These are phyloP conservation scores for Epizoanthus stellaris DNA, from an alignment of 92 coral and sea anemone genomes.

Conservation along the genomic window DNA sequence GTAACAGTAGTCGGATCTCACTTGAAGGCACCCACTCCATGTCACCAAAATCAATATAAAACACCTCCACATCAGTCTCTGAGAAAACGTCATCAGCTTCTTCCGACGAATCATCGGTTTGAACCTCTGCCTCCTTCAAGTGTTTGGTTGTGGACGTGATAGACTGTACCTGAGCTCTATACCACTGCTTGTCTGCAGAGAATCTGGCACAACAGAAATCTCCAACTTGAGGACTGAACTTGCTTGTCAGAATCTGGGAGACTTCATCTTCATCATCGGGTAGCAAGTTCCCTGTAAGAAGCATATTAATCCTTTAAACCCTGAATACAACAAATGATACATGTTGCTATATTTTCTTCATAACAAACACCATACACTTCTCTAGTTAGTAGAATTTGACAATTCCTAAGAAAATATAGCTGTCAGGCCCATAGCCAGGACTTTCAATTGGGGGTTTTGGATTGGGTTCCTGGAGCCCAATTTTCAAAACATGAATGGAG, in stretches of 20 bases:
- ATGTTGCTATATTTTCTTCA: too few relatives aligned
- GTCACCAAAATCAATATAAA: slow-evolving; percentile 91
- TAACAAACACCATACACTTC: too few relatives aligned
- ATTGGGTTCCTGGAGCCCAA: too few relatives aligned
- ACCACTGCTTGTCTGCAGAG: slow-evolving; percentile 87
- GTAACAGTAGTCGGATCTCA: slow-evolving; percentile 73
- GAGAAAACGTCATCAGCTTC: slow-evolving; percentile 26
- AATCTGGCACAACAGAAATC: slow-evolving; percentile 90
- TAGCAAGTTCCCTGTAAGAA: slow-evolving; percentile 17
- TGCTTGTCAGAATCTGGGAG: slow-evolving; percentile 27
- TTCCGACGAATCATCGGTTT: slow-evolving; percentile 12
- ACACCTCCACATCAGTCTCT: slow-evolving; percentile 70
- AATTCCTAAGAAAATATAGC: too few relatives aligned
- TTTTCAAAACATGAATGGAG: too few relatives aligned
- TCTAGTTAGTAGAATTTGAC: too few relatives aligned
- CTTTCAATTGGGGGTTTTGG: too few relatives aligned
- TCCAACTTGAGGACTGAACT: slow-evolving; percentile 67
- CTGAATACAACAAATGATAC: too few relatives aligned
- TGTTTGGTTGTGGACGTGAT: slow-evolving; percentile 9
- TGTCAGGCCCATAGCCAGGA: too few relatives aligned
- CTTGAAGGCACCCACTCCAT: slow-evolving; percentile 73
- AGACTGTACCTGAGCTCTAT: slow-evolving; percentile 63
- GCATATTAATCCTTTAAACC: too few relatives aligned
- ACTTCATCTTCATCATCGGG: slow-evolving; percentile 38
- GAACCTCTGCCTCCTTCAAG: not conserved